Evolutionary conservation across 2,797 vertebrate species (phyloP).

Genomic region (Cyclopterus lumpus): DNA sequence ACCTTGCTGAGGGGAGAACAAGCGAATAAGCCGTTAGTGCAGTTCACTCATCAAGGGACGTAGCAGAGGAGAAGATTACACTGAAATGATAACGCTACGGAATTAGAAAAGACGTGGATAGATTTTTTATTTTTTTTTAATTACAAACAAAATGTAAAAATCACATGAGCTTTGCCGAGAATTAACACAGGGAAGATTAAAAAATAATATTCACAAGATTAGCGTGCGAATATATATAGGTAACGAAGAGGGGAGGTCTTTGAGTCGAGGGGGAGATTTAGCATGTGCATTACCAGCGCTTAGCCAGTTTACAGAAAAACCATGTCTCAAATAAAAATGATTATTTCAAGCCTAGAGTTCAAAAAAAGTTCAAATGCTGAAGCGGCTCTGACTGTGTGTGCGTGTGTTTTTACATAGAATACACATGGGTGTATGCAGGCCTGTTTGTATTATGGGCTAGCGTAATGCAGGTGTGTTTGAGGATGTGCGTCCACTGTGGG

Average conservation of each 20-base stretch:
- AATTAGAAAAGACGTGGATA: slow-evolving; percentile 55
- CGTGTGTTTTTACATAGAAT: slow-evolving; percentile 25
- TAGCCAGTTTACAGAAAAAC: slow-evolving; percentile 37
- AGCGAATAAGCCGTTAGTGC: slow-evolving; percentile 41
- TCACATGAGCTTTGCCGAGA: slow-evolving; percentile 50
- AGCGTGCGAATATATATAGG: slow-evolving; percentile 41
- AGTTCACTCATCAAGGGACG: background rate
- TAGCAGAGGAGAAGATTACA: slow-evolving; percentile 30
- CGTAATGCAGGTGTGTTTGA: slow-evolving; percentile 35
- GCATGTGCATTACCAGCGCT: slow-evolving; percentile 46
- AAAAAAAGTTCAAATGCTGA: background rate
- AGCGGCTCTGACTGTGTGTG: slow-evolving; percentile 18
- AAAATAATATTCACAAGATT: slow-evolving; percentile 46
- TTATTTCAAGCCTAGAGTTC: slow-evolving; percentile 1
- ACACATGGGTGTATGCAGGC: slow-evolving; percentile 6
- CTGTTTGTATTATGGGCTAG: slow-evolving; percentile 45
- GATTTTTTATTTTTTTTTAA: slow-evolving; percentile 33
- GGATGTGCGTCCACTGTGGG: background rate
- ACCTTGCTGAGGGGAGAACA: slow-evolving; percentile 87
- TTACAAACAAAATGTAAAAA: slow-evolving; percentile 41
- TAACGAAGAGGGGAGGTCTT: slow-evolving; percentile 54
- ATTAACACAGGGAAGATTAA: slow-evolving; percentile 25
- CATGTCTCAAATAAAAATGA: too few species aligned
- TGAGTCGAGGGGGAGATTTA: slow-evolving; percentile 54
- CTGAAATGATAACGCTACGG: slow-evolving; percentile 52